These are phyloP conservation scores for Notocelia uddmanniana DNA, from an alignment of 2,888 invertebrate species.

Conservation along the genomic window DNA sequence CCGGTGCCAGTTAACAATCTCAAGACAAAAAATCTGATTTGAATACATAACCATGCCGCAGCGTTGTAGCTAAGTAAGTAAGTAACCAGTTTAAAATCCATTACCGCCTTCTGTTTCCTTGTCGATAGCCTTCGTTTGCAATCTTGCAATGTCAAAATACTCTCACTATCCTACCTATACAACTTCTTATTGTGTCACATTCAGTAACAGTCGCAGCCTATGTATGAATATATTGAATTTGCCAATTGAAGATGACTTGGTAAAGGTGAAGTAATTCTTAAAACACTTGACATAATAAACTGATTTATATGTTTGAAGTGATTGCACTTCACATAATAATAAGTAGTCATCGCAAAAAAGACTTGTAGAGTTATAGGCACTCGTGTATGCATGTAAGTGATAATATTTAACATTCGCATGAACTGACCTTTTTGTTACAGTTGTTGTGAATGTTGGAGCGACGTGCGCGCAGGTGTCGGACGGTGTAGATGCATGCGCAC, in stretches of 20 bases:
- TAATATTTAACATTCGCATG: constrained; percentile 15
- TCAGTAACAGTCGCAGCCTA: neutral
- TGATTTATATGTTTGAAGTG: constrained; percentile 11
- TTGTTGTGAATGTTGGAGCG: constrained; percentile 4
- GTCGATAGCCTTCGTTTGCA: constrained; percentile 40
- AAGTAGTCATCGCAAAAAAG: constrained; percentile 7
- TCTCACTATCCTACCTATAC: neutral
- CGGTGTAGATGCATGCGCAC: constrained; percentile 24
- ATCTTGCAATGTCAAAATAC: constrained; percentile 22
- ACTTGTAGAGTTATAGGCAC: neutral
- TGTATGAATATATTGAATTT: neutral
- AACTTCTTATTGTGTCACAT: neutral
- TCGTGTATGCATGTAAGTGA: neutral
- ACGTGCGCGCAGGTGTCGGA: constrained; percentile 8
- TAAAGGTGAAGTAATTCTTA: constrained; percentile 12
- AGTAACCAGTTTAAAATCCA: constrained; percentile 26
- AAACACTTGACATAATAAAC: constrained; percentile 17
- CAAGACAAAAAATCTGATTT: neutral
- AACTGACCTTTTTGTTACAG: constrained; percentile 31
- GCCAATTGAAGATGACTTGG: neutral
- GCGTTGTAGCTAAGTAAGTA: neutral
- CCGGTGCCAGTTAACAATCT: neutral
- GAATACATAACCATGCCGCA: constrained; percentile 2
- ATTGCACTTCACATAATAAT: neutral
- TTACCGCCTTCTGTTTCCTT: constrained; percentile 12